Conservation (phyloP, 2,888 invertebrate species). For the Apoderus coryli region DNA sequence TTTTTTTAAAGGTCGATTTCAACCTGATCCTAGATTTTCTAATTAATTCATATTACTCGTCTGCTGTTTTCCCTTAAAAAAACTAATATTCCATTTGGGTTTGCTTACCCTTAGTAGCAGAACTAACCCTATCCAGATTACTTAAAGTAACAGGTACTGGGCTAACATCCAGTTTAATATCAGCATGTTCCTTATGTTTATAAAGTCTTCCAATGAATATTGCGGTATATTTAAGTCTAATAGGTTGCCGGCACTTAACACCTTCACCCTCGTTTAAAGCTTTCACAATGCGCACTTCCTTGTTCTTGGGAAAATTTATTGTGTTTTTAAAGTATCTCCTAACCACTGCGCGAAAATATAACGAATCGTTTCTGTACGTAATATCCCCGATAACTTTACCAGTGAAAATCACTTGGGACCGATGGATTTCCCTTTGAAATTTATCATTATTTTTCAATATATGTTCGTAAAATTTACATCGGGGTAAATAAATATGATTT, state of each 20-base stretch:
- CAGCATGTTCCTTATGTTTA: slow-evolving; percentile 22
- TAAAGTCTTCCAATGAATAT: slow-evolving; percentile 30
- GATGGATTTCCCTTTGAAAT: slow-evolving; percentile 22
- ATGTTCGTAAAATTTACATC: slow-evolving; percentile 29
- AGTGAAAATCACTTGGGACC: slow-evolving; percentile 29
- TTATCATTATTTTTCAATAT: slow-evolving; percentile 26
- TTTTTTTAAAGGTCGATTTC: too few relatives aligned
- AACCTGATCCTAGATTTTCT: too few relatives aligned
- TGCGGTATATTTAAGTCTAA: slow-evolving; percentile 30
- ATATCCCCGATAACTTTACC: slow-evolving; percentile 31
- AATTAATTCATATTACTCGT: too few relatives aligned
- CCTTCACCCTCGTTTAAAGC: slow-evolving; percentile 29
- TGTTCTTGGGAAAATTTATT: slow-evolving; percentile 21
- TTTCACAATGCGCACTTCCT: slow-evolving; percentile 27
- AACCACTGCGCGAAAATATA: slow-evolving; percentile 27
- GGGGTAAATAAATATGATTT: slow-evolving; percentile 24
- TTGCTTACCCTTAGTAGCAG: slow-evolving; percentile 33
- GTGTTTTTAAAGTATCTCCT: slow-evolving; percentile 30
- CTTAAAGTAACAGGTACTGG: slow-evolving; percentile 33
- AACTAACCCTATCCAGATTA: slow-evolving; percentile 32
- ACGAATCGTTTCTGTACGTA: slow-evolving; percentile 22
- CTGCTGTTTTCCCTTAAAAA: too few relatives aligned
- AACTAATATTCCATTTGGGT: too few relatives aligned
- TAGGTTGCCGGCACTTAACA: slow-evolving; percentile 28
- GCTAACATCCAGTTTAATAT: slow-evolving; percentile 27